These are phyloP conservation scores for Cephus nigrinus DNA, from an alignment of 2,888 invertebrate species.

Conservation along the genomic window DNA sequence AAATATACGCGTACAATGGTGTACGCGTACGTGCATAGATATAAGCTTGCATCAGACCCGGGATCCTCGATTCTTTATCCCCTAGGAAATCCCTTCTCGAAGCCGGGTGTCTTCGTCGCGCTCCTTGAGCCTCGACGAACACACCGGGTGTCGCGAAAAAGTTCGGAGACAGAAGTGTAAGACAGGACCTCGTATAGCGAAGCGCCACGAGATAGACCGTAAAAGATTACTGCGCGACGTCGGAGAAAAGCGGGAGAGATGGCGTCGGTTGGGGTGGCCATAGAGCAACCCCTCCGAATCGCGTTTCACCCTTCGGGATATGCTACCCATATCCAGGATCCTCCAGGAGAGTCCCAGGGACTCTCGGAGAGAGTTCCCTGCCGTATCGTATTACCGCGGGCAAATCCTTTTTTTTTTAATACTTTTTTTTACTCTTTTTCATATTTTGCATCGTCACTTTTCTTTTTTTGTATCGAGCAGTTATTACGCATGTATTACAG, in stretches of 20 bases:
- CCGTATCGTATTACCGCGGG: slow-evolving; percentile 57
- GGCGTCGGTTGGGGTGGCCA: background rate
- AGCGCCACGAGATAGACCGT: slow-evolving; percentile 53
- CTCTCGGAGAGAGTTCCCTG: slow-evolving; percentile 30
- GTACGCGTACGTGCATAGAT: slow-evolving; percentile 14
- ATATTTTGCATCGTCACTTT: slow-evolving; percentile 33
- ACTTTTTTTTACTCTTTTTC: slow-evolving; percentile 19
- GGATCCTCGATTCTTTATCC: slow-evolving; percentile 54
- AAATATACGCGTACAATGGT: slow-evolving; percentile 6
- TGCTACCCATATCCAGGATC: slow-evolving; percentile 22
- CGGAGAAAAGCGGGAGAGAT: background rate
- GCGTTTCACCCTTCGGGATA: slow-evolving; percentile 18
- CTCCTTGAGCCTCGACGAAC: background rate
- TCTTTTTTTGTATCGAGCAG: slow-evolving; percentile 38
- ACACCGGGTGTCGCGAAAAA: background rate
- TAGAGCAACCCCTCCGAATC: slow-evolving; percentile 13
- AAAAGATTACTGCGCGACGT: slow-evolving; percentile 58
- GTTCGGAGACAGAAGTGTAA: background rate
- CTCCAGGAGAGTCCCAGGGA: background rate
- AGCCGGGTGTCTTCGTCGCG: background rate
- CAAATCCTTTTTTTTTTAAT: slow-evolving; percentile 45
- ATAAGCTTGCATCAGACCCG: slow-evolving; percentile 52
- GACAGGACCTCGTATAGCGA: slow-evolving; percentile 32
- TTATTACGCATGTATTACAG: slow-evolving; percentile 55
- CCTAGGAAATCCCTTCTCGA: slow-evolving; percentile 4